Evolutionary conservation across 2,888 invertebrate genomes (phyloP), one percentile per base, ranked within the genome.

Genomic region (Rhyacophila evoluta): DNA sequence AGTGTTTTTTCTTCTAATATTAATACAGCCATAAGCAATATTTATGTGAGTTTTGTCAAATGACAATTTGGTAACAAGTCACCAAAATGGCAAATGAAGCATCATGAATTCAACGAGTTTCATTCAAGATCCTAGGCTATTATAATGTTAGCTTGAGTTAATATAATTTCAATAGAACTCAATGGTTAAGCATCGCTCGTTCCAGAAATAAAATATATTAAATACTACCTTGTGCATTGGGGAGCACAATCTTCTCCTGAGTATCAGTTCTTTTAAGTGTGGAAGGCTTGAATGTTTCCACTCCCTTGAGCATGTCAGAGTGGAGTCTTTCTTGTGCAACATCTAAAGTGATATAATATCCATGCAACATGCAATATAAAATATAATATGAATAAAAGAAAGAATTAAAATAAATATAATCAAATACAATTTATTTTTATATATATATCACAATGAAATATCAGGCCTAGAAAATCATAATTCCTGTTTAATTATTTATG

Each of bases 191-290:
- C 28, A 19, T 0, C 10, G 2, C 11, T 37, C 33, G 19, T 38
- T 72, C 36, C 19, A 15, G 15, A 12, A 72, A 33, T 72, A 72
- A 72, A 76, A 72, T 71, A n/a, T n/a, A n/a, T n/a, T n/a, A 76
- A 55, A 55, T 55, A 55, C 85, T 92, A 96, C 96, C 95, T 94
- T 95, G 91, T 85, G 95, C 94, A 85, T 94, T 95, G 79, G 96
- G 96, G 84, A 96, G 92, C 83, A 95, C 90, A 85, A 93, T 92
- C 91, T 96, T 96, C 91, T 95, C 95, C 85, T 92, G 90, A 80
- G 95, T 95, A 85, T 94, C 92, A 73, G 95, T 94, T 86, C 94
- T 93, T 88, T 93, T 95, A 87, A 94, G 91, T 85, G 91, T 92
- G 84, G 93, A 91, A 82, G 93, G 86, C 88, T 95, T 92, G 90